A percentile compares a stretch with the other conserved stretches of the same genome.
Evolutionary conservation across 2,113 vertebrate genomes (phyloP).

Genomic region (Urocynchramus pylzowi): DNA sequence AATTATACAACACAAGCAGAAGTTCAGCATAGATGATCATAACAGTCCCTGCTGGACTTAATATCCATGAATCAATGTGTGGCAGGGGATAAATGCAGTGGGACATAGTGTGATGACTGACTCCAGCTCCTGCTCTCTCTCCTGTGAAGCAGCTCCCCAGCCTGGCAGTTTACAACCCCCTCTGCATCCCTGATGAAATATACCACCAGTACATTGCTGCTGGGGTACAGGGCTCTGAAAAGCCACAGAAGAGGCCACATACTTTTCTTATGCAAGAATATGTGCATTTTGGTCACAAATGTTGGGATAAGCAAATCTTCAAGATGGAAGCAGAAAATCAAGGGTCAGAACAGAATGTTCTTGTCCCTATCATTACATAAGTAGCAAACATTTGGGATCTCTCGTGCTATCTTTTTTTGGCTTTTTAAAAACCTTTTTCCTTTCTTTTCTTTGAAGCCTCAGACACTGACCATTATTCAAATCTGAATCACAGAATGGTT

Average conservation of each 20-base stretch:
- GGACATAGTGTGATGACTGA: neutral
- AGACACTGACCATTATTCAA: neutral
- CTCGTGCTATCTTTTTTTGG: neutral
- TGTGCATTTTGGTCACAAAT: neutral
- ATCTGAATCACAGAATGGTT: neutral
- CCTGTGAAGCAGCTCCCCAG: neutral
- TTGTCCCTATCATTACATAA: neutral
- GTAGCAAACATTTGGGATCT: neutral
- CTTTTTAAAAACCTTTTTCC: neutral
- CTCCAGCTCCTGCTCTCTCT: neutral
- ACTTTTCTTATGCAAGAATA: neutral
- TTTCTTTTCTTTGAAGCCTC: neutral
- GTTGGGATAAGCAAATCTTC: neutral
- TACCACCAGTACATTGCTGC: neutral
- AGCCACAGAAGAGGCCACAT: neutral
- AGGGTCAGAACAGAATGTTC: neutral
- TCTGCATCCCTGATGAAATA: neutral
- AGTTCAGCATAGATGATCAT: neutral
- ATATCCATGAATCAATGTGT: neutral
- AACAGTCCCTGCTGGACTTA: neutral
- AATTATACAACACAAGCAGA: neutral
- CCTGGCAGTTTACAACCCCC: accelerated
- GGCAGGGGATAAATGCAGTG: neutral
- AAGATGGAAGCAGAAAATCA: neutral
- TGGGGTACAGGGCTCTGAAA: neutral